phyloP scores from a whole-genome alignment of 2,888 invertebrate species.

The Ormyrus pomaceus region DNA sequence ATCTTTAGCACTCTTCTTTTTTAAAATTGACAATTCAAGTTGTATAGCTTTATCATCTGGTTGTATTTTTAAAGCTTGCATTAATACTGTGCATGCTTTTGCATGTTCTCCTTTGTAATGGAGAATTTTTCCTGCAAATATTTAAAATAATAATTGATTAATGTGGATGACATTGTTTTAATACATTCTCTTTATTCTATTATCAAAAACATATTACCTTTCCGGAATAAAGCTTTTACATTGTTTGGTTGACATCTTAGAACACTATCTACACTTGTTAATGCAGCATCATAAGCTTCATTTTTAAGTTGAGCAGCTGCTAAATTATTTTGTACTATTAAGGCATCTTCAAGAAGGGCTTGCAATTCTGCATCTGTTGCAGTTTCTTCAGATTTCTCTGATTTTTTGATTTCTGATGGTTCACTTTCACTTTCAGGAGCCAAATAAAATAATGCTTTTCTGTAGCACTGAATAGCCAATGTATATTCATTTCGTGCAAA shows the following conservation, averaged over 20 bases:
- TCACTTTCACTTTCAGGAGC: conserved; percentile 85
- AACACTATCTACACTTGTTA: conserved; percentile 89
- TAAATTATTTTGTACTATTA: conserved; percentile 93
- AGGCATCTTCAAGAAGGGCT: conserved; percentile 85
- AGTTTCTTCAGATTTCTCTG: conserved; percentile 72
- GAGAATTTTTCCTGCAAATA: conserved; percentile 78
- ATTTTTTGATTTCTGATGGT: conserved; percentile 76
- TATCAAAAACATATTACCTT: conserved; percentile 79
- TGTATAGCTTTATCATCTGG: conserved; percentile 81
- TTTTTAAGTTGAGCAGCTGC: conserved; percentile 94
- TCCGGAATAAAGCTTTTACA: conserved; percentile 93
- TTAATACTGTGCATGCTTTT: conserved; percentile 82
- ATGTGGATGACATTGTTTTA: not conserved
- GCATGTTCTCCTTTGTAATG: conserved; percentile 83
- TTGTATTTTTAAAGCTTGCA: conserved; percentile 80
- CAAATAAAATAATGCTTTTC: conserved; percentile 88
- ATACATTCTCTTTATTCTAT: not conserved
- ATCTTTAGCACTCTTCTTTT: conserved; percentile 79
- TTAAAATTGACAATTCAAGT: conserved; percentile 78
- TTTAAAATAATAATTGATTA: conserved; percentile 4
- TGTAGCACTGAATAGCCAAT: conserved; percentile 90
- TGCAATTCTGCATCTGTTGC: conserved; percentile 80
- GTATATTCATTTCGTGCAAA: conserved; percentile 88
- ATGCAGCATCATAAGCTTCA: conserved; percentile 89
- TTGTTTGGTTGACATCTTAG: conserved; percentile 90